These are phyloP conservation scores for Myrmecobius fasciatus DNA, from an alignment of 2,113 vertebrate genomes.

Conservation along the genomic window DNA sequence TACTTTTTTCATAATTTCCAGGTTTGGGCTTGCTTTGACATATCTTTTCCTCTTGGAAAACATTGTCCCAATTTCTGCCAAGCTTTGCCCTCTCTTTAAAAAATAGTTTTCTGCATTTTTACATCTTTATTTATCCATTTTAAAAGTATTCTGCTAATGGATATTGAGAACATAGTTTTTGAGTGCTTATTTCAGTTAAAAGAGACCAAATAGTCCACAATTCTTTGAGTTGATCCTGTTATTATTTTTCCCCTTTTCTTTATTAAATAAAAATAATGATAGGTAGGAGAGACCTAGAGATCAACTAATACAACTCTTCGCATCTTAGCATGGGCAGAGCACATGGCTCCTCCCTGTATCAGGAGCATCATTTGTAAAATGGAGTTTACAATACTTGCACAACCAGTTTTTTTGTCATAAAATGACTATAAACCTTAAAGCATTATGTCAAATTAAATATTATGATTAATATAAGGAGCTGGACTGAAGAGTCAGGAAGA, in stretches of 20 bases:
- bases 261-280: background rate
- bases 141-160: background rate
- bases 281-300: background rate
- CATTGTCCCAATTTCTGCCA: background rate
- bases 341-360: background rate
- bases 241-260: background rate
- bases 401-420: background rate
- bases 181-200: background rate
- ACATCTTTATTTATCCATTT: background rate
- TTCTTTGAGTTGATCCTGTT: background rate
- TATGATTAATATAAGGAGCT: background rate
- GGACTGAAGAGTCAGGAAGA: too few relatives aligned
- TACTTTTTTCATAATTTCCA: background rate
- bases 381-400: background rate
- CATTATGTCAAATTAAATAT: background rate
- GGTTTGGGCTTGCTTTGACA: background rate
- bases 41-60: background rate
- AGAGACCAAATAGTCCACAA: background rate
- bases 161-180: background rate
- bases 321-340: background rate
- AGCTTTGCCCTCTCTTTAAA: background rate
- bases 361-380: background rate
- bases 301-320: background rate
- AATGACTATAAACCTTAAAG: too few relatives aligned
- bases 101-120: background rate